Conservation (phyloP, 2,113 vertebrate species). For the Stegostoma tigrinum region DNA sequence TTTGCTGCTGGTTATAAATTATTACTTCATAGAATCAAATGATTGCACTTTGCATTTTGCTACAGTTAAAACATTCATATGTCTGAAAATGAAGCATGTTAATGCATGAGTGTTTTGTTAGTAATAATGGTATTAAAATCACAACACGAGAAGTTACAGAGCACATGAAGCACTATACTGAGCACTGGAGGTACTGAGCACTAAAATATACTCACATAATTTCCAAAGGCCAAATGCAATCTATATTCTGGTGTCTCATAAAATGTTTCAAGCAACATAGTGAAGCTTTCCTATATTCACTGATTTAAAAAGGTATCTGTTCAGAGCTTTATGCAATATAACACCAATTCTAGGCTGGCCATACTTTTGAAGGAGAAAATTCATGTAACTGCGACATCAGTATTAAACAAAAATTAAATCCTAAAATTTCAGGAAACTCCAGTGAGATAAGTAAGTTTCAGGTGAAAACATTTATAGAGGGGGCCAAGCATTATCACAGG, state of each 20-base stretch:
- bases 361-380: neutral
- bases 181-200: neutral
- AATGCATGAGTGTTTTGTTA: neutral
- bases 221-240: neutral
- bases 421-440: neutral
- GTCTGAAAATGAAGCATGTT: constrained; percentile 8
- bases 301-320: neutral
- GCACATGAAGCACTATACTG: neutral
- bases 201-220: neutral
- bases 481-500: neutral
- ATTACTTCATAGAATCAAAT: neutral
- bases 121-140: neutral
- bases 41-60: neutral
- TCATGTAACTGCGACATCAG: neutral
- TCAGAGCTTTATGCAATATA: neutral
- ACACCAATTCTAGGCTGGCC: neutral
- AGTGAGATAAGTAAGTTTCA: neutral
- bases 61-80: neutral
- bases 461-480: neutral
- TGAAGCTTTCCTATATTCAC: neutral
- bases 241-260: neutral
- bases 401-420: neutral
- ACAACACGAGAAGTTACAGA: neutral
- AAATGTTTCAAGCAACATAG: neutral
- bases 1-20: neutral